These are phyloP conservation scores for Melanogrammus aeglefinus DNA, from an alignment of 2,797 vertebrate species.

Conservation along the genomic window DNA sequence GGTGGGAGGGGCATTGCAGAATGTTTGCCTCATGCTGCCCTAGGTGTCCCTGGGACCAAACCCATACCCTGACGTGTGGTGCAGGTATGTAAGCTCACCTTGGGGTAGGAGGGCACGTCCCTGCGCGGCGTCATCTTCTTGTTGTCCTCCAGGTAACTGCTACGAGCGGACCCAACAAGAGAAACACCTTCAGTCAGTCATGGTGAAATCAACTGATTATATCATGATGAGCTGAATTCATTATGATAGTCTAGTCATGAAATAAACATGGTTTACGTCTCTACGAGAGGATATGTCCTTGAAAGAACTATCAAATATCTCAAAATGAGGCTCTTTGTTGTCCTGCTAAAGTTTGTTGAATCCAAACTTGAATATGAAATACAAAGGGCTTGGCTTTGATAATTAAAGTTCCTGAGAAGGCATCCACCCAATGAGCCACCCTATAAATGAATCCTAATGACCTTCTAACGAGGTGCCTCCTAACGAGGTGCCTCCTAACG, in stretches of 20 bases:
- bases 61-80: too few relatives aligned
- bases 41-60: neutral
- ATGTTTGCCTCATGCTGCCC: neutral
- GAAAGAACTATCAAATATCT: neutral
- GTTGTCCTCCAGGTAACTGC: slow-evolving; percentile 81
- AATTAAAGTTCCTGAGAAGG: neutral
- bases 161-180: slow-evolving; percentile 50
- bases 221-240: neutral
- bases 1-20: neutral
- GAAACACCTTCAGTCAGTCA: neutral
- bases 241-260: neutral
- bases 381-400: neutral
- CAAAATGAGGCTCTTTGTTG: neutral
- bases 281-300: neutral
- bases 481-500: neutral
- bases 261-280: neutral
- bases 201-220: neutral
- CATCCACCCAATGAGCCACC: neutral
- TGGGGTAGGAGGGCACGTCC: slow-evolving; percentile 86
- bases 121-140: slow-evolving; percentile 79
- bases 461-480: neutral
- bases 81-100: slow-evolving; percentile 70
- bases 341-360: neutral
- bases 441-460: neutral
- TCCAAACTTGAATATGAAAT: neutral